phyloP scores from a whole-genome alignment of 1,140 invertebrate species.

The Hyphantria cunea region DNA sequence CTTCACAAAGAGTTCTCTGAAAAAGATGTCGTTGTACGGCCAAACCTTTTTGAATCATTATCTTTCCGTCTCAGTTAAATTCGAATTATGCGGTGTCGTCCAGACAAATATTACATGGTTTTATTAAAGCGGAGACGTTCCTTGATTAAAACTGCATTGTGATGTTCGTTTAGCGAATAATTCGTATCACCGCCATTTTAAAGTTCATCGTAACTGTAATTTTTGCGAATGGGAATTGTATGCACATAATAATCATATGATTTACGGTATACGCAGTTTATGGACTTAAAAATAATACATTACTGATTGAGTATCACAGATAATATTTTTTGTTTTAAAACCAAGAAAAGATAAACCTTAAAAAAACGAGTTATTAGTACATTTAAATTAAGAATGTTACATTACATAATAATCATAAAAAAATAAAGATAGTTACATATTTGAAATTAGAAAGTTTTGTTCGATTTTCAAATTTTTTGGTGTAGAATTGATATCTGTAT shows the following conservation, averaged over 20 bases:
- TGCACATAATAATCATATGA: not conserved
- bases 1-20: constrained; percentile 25
- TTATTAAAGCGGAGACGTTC: constrained; percentile 33
- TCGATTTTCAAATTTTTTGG: not conserved
- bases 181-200: constrained; percentile 16
- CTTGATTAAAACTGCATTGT: constrained; percentile 32
- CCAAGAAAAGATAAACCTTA: too few species aligned
- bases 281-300: too few species aligned
- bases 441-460: not conserved
- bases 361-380: too few species aligned
- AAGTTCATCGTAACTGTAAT: constrained; percentile 9
- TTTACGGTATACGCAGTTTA: too few species aligned
- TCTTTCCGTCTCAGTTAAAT: constrained; percentile 35
- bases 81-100: constrained; percentile 41
- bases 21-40: constrained; percentile 28
- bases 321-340: too few species aligned
- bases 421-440: too few species aligned
- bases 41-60: constrained; percentile 35
- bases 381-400: too few species aligned
- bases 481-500: too few species aligned
- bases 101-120: constrained; percentile 20
- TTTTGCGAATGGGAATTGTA: not conserved
- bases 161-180: constrained; percentile 17
- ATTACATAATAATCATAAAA: too few species aligned
- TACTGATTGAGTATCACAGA: too few species aligned